These are phyloP conservation scores for Napeogenes sylphis DNA, from an alignment of 2,888 invertebrate genomes.

Conservation along the genomic window DNA sequence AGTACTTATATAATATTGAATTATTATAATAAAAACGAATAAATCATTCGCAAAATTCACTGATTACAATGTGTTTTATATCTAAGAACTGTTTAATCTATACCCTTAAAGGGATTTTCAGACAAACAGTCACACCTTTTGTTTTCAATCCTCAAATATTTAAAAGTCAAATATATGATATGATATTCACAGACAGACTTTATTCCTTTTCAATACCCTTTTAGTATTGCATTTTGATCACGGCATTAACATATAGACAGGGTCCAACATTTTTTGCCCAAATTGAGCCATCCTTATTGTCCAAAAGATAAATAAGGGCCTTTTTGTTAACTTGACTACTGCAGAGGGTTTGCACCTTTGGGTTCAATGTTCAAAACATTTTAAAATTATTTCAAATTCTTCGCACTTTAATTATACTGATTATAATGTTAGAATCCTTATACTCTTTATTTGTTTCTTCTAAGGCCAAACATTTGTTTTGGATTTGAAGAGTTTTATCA, in stretches of 20 bases:
- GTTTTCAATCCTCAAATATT: background rate
- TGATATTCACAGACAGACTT: slow-evolving; percentile 1
- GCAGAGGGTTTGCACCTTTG: slow-evolving; percentile 8
- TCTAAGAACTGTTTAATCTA: too few relatives aligned
- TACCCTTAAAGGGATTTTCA: background rate
- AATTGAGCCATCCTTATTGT: slow-evolving; percentile 1
- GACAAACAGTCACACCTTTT: background rate
- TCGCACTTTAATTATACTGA: too few relatives aligned
- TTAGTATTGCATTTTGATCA: slow-evolving; percentile 37
- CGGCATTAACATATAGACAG: slow-evolving; percentile 43
- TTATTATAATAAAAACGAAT: too few relatives aligned
- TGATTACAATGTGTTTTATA: too few relatives aligned
- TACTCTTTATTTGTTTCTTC: too few relatives aligned
- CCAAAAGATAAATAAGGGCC: slow-evolving; percentile 34
- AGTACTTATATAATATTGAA: too few relatives aligned
- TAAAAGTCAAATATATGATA: slow-evolving; percentile 6
- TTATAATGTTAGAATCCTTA: too few relatives aligned
- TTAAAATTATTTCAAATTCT: too few relatives aligned
- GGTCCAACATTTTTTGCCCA: slow-evolving; percentile 22
- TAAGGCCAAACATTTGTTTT: too few relatives aligned
- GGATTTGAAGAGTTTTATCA: too few relatives aligned
- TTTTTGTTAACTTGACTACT: slow-evolving; percentile 23
- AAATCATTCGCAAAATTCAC: too few relatives aligned
- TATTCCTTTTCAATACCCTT: slow-evolving; percentile 27
- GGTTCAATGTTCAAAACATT: background rate